These are phyloP conservation scores for Sebastes miniatus DNA, from an alignment of 2,797 vertebrate species.

Conservation along the genomic window DNA sequence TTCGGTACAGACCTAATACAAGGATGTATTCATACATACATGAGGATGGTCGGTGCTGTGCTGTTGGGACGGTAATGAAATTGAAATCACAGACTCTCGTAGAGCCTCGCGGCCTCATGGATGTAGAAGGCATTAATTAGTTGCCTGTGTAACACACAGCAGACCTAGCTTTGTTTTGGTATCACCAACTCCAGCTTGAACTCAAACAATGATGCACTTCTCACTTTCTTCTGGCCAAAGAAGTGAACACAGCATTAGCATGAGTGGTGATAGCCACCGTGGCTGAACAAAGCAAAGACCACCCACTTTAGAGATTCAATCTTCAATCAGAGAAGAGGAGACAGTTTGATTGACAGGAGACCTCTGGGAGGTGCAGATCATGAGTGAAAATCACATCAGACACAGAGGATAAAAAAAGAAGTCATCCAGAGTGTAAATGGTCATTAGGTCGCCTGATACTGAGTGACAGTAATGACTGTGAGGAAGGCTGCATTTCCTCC, in stretches of 20 bases:
- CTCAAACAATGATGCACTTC: not conserved
- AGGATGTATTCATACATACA: too few relatives aligned
- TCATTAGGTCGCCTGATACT: not conserved
- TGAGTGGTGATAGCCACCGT: not conserved
- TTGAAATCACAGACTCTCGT: not conserved
- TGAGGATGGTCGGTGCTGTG: too few relatives aligned
- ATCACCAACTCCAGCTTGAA: not conserved
- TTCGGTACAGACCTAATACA: too few relatives aligned
- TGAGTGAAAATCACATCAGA: not conserved
- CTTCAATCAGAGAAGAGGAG: not conserved
- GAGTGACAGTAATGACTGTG: slow-evolving; percentile 38
- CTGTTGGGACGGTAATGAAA: too few relatives aligned
- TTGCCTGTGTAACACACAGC: too few relatives aligned
- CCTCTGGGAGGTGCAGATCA: not conserved
- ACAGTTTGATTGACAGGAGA: not conserved
- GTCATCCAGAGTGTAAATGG: not conserved
- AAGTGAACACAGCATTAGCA: not conserved
- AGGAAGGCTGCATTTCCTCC: not conserved
- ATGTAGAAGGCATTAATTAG: too few relatives aligned
- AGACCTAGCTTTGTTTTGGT: too few relatives aligned
- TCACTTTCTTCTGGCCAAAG: not conserved
- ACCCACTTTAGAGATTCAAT: too few relatives aligned
- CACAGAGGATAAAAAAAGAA: not conserved
- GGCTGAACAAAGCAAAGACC: not conserved
- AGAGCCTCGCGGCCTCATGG: not conserved